phyloP scores from a whole-genome alignment of 2,113 vertebrate species.

The Catharus minimus region DNA sequence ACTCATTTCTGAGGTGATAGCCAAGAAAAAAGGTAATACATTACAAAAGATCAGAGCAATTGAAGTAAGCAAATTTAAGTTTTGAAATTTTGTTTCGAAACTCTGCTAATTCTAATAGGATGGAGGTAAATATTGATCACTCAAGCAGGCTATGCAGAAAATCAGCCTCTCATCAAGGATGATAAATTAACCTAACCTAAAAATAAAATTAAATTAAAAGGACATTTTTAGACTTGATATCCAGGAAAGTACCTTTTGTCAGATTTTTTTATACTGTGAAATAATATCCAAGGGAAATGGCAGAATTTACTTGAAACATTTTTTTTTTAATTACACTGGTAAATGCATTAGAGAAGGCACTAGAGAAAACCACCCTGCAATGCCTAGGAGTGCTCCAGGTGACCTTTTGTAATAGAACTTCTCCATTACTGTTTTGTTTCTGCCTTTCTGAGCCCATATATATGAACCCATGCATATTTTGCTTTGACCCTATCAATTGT shows the following conservation, averaged over 20 bases:
- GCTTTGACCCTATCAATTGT: background rate
- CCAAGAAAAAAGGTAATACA: background rate
- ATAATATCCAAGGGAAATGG: background rate
- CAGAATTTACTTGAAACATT: background rate
- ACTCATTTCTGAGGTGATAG: background rate
- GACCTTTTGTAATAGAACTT: conserved; percentile 35
- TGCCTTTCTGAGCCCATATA: background rate
- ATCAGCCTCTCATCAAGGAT: background rate
- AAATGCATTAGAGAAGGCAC: conserved; percentile 1
- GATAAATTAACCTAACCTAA: background rate
- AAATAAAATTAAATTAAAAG: background rate
- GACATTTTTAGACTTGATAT: background rate
- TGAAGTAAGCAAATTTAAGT: background rate
- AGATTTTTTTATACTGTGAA: background rate
- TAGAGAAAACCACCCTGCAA: background rate
- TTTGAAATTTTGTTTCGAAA: background rate
- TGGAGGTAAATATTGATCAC: background rate
- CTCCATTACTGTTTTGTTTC: background rate
- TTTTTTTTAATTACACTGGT: background rate
- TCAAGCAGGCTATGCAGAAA: background rate
- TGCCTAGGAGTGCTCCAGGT: background rate
- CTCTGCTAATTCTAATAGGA: background rate
- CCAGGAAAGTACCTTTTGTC: background rate
- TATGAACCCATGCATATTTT: background rate
- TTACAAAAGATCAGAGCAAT: background rate